Evolutionary conservation across 1,140 invertebrate genomes (phyloP), one percentile per base, ranked within the genome.

Genomic region (Sitobion miscanthi): DNA sequence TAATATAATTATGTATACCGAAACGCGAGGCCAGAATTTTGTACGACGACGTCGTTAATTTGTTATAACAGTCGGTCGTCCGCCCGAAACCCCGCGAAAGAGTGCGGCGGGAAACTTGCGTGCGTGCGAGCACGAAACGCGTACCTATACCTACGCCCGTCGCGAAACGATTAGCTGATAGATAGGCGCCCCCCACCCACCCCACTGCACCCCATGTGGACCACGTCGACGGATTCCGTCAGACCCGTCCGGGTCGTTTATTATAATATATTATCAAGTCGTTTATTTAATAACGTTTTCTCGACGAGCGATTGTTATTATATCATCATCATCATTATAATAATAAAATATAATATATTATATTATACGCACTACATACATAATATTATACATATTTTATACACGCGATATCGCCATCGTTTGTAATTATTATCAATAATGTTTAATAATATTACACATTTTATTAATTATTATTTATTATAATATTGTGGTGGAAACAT

Each of bases 271-370:
- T 77, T 77, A 77, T 77, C 62, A 17, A n/a, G 62, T 77, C 62
- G 62, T 77, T 77, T 77, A 77, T 77, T 77, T 77, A 77, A 77
- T 77, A 77, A 77, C 62, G 62, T 77, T 77, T 77, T 77, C 62
- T 77, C n/a, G 62, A 35, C 30, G 62, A 77, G 62, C 62, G 62
- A 77, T 77, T 77, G n/a, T 77, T 77, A 77, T 77, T 77, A 77
- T 77, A 77, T 77, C 62, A 77, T 77, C 62, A n/a, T 77, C 62
- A 17, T 69, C 30, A n/a, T 57, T 30, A 62, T 69, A 35, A 77
- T 77, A 77, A 77, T 77, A 77, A 77, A 69, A n/a, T n/a, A n/a
- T 9, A 30, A 69, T n/a, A n/a, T 62, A 62, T 17, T 25, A 25
- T 57, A 62, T 30, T 69, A 69, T 4, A 11, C 30, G 11, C 62